Base-by-base conservation (phyloP, 2,888 invertebrate genomes). In the Exephanes ischioxanthus region DNA sequence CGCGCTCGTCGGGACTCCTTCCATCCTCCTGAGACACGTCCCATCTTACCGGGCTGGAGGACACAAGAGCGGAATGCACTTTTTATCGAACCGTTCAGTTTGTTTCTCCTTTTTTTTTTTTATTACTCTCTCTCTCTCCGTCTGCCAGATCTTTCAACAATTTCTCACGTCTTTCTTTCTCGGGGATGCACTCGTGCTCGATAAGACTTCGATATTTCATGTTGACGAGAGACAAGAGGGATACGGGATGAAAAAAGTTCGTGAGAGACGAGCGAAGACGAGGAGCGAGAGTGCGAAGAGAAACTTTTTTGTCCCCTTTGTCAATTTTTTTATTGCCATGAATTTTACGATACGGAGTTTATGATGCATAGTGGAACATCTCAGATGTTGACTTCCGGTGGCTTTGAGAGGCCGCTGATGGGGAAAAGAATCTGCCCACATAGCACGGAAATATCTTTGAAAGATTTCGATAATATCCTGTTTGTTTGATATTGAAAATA, bases 31-130 rank as follows among this genome's bases (percentile, higher is more conserved):
- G 89, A 87, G 90, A 87, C 79, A 83, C 89, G 67, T 89, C 87
- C 89, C 90, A 89, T 86, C 91, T 91, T 89, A 88, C 88, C 75
- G 87, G 88, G 66, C 81, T 87, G 76, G 63, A 53, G 48, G 48
- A 19, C 41, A 53, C 30, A 61, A 83, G 19, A 78, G 41, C 70
- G 70, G 30, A 70, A 68, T 75, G 45, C 61, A 30, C n/a, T 70
- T 68, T 75, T 79, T 66, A 67, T 11, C 48, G 61, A 70, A 72
- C 55, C 19, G 41, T 75, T 14, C 11, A 0, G 14, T 45, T 45
- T 14, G 16, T 45, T 45, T 45, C 16, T 16, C 16, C 3, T 45
- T 45, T 6, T 53, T 9, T 37, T 45, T 45, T 6, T 53, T 9
- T 37, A 1, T 22, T 41, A 33, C 11, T 71, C 48, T 6, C 37